These are phyloP conservation scores for Teleiodes luculella DNA, from an alignment of 2,888 invertebrate genomes.

Conservation along the genomic window DNA sequence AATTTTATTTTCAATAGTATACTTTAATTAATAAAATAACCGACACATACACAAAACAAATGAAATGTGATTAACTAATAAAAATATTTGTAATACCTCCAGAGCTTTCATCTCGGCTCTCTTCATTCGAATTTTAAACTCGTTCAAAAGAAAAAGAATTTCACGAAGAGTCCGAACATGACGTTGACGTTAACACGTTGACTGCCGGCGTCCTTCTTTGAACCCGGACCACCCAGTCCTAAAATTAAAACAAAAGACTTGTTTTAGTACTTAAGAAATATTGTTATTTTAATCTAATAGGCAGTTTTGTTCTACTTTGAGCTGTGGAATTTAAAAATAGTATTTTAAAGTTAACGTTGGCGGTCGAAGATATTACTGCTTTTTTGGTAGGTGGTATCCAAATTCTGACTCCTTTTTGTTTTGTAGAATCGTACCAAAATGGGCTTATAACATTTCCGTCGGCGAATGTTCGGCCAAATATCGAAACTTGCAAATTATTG, in stretches of 20 bases:
- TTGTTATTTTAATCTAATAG: too few species aligned
- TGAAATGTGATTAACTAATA: background rate
- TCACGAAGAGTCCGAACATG: background rate
- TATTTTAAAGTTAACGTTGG: too few species aligned
- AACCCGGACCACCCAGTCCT: background rate
- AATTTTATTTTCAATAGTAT: too few species aligned
- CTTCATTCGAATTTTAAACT: background rate
- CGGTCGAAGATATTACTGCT: too few species aligned
- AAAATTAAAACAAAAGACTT: background rate
- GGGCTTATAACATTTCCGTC: slow-evolving; percentile 14
- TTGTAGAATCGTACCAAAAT: background rate
- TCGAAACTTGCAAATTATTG: slow-evolving; percentile 69
- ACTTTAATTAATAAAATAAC: too few species aligned
- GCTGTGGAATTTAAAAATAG: too few species aligned
- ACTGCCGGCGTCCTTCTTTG: background rate
- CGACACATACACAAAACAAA: too few species aligned
- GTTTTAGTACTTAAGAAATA: background rate
- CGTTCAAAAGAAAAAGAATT: background rate
- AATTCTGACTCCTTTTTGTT: too few species aligned
- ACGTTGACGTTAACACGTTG: slow-evolving; percentile 3
- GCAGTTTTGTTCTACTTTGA: too few species aligned
- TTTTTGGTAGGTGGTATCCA: too few species aligned
- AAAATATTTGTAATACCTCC: background rate
- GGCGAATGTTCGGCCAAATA: slow-evolving; percentile 49
- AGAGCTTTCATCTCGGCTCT: background rate